Percentiles rank a stretch among this genome's conserved stretches.
phyloP scores from a whole-genome alignment of 2,888 invertebrate species.

The Drosophila austrosaltans region DNA sequence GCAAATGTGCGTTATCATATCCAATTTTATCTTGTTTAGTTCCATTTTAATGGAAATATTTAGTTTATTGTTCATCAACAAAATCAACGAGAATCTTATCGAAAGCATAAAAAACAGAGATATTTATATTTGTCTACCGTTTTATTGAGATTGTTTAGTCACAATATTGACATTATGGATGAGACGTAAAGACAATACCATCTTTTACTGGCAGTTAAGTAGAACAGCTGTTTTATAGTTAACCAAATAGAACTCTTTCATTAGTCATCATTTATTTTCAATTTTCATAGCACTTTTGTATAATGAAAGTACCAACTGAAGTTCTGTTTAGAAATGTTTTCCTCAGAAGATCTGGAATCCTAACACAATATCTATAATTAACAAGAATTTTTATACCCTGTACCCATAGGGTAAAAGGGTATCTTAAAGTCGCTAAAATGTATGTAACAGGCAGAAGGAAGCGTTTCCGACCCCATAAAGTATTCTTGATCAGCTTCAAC shows the following conservation, averaged over 20 bases:
- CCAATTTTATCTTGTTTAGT: background rate
- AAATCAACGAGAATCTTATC: slow-evolving; percentile 1
- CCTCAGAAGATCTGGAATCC: too few species aligned
- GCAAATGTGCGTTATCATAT: slow-evolving; percentile 3
- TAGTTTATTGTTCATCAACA: background rate
- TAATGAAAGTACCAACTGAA: background rate
- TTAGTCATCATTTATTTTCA: background rate
- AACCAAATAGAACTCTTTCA: background rate
- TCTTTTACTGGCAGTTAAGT: background rate
- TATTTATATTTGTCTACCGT: slow-evolving; percentile 3
- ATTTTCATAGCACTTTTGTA: background rate
- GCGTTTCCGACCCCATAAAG: too few species aligned
- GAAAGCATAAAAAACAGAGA: background rate
- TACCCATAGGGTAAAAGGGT: too few species aligned
- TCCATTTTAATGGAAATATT: background rate
- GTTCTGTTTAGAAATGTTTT: too few species aligned
- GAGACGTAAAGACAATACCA: background rate
- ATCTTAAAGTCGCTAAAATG: too few species aligned
- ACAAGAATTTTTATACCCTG: too few species aligned
- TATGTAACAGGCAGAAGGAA: too few species aligned
- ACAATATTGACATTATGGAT: background rate
- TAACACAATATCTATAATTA: too few species aligned
- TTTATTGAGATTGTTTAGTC: background rate
- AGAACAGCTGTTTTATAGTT: background rate
- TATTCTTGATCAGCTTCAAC: too few species aligned